Base-by-base conservation (phyloP, 2,113 vertebrate species). In the Oryzias woworae region DNA sequence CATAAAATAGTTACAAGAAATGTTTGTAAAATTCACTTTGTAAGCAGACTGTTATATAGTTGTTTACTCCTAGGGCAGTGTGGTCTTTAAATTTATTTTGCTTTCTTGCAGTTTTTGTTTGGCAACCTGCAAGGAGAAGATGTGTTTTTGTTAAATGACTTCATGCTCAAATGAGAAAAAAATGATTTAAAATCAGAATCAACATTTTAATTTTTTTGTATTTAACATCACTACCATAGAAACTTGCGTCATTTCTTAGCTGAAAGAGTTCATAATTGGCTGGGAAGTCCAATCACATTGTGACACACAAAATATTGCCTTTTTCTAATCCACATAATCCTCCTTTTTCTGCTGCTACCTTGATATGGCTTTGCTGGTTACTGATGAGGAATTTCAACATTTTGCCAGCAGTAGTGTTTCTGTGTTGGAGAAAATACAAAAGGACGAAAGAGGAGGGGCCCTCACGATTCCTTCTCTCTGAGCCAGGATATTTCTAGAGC, bases 401-500 rank as follows among this genome's bases (percentile, higher is more conserved):
- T 28, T 49, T 76, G 51, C 71, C 42, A 50, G 53, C 53, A 66
- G 51, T 57, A 58, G 53, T 73, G 26, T 55, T 24, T 41, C 42
- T 82, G 54, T 58, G 59, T 69, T 71, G 58, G 3, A 15, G 52
- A 49, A 59, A 59, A 42, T 28, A 45, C 67, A 51, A 45, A 71
- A 59, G 60, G 64, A 10, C 53, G 5, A 63, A 64, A 53, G 28
- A 52, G 70, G 69, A 76, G 56, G 70, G 65, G 53, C 31, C 15
- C 66, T 64, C 50, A 69, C 18, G 46, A 67, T 73, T 68, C 73
- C 61, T 66, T 81, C 62, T 73, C 56, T 73, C 56, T 44, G 62
- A 82, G 76, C 56, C 51, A 58, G 69, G 84, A 85, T 89, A 88
- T 90, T 90, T 90, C 76, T 61, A 79, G 86, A 86, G n/a, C 73